Evolutionary conservation across 2,797 vertebrate genomes (phyloP), one percentile per base, ranked within the genome.

Genomic region (Epinephelus coioides): DNA sequence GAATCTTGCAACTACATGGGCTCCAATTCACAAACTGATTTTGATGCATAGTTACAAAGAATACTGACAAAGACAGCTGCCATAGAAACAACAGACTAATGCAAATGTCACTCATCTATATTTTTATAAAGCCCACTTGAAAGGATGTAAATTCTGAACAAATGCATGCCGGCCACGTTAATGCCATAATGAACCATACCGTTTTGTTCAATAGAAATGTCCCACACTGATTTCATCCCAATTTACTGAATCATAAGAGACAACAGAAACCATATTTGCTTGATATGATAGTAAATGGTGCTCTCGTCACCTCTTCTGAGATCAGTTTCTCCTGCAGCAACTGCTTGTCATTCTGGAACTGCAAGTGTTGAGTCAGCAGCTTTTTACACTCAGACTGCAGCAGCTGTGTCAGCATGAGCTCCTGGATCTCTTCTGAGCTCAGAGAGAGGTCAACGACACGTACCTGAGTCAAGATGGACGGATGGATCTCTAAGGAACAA

Each of bases 371-470:
- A 73, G 56, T 90, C 91, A 95, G 89, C 53, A 95, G 71, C 13
- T 93, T 91, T 15, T 85, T 85, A 57, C 88, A 66, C 66, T 96
- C 93, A 1, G 83, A 62, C 25, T 85, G 88, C 85, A 96, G 69
- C 51, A 97, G 87, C 88, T 96, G 95, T 19, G 91, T 89, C 86
- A 97, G 90, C 89, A 97, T 88, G 76, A 95, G 85, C 66, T 96
- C 94, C 87, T 95, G 92, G 59, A 97, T 85, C 56, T 96, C 93
- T 3, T 90, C 88, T 38, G 79, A 78, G 85, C 95, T 94, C 56
- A 95, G 87, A 53, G 95, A 93, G 77, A 97, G 88, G 89, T 97
- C 96, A 56, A 97, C 88, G 40, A 97, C 89, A 23, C 86, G 88
- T 11, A 97, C 86, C 67, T 78, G 75, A 70, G 95, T 92, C 84